Conservation (phyloP, 2,797 vertebrate genomes). For the Numenius phaeopus region DNA sequence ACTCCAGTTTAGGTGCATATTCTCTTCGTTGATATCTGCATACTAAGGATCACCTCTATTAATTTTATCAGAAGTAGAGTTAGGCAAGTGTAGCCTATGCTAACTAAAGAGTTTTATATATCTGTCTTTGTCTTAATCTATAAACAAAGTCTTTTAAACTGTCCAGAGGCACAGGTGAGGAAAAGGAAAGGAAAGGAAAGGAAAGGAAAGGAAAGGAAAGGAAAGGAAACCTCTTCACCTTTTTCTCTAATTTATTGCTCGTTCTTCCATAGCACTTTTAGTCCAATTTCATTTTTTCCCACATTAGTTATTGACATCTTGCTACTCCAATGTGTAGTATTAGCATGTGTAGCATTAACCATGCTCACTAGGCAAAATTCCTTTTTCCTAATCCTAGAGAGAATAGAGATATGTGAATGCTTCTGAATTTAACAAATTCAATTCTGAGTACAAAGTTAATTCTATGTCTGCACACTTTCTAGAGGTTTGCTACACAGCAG, state of each 20-base stretch:
- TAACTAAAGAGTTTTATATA: neutral
- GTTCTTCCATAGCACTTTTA: neutral
- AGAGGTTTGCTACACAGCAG: neutral
- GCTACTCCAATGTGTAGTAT: neutral
- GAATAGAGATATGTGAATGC: neutral
- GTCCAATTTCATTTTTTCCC: neutral
- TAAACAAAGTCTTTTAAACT: neutral
- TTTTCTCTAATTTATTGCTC: neutral
- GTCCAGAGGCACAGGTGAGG: neutral
- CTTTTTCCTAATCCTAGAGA: neutral
- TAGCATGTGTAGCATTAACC: neutral
- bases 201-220: accelerated
- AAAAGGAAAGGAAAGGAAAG: too few relatives aligned
- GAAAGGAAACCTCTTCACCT: accelerated
- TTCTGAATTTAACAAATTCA: neutral
- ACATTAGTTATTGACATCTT: neutral
- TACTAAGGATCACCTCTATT: neutral
- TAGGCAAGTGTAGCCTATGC: neutral
- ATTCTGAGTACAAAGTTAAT: neutral
- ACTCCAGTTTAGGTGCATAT: neutral
- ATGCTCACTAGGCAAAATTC: neutral
- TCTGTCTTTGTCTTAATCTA: neutral
- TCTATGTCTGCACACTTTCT: neutral
- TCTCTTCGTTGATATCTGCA: neutral
- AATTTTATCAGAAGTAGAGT: neutral